phyloP scores from a whole-genome alignment of 2,797 vertebrate species.

The Pyrrhura leucotis region DNA sequence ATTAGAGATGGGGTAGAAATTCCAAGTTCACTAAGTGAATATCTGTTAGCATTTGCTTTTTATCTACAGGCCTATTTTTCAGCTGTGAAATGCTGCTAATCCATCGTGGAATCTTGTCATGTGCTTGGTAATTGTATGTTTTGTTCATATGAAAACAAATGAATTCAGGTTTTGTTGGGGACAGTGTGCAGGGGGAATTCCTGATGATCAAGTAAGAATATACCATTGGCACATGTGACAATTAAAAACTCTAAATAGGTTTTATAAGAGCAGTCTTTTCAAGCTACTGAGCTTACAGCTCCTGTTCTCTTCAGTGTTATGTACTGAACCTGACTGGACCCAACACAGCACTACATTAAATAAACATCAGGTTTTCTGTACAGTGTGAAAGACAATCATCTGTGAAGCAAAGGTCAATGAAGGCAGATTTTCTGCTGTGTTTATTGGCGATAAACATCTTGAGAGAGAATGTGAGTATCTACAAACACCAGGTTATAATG shows the following conservation, averaged over 20 bases:
- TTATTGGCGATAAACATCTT: background rate
- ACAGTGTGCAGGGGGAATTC: background rate
- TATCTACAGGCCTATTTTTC: constrained; percentile 35
- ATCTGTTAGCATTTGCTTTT: constrained; percentile 44
- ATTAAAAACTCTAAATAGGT: background rate
- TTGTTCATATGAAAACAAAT: background rate
- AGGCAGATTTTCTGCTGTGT: constrained; percentile 40
- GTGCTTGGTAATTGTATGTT: background rate
- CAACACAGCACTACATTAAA: background rate
- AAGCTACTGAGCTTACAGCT: background rate
- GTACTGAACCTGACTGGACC: background rate
- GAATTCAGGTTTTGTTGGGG: background rate
- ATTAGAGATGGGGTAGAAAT: constrained; percentile 30
- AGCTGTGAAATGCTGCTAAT: constrained; percentile 61
- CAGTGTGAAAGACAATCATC: constrained; percentile 20
- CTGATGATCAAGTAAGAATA: background rate
- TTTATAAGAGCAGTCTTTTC: background rate
- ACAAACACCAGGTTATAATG: constrained; percentile 33
- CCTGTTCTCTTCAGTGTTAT: background rate
- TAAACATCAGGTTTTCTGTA: background rate
- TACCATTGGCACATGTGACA: background rate
- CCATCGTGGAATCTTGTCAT: constrained; percentile 40
- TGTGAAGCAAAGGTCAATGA: constrained; percentile 5
- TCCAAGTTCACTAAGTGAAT: constrained; percentile 41
- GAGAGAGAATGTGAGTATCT: constrained; percentile 46